A percentile compares a stretch with the other conserved stretches of the same genome.
Evolutionary conservation across 1,140 invertebrate species (phyloP).

Genomic region (Alviniconcha marisindica): DNA sequence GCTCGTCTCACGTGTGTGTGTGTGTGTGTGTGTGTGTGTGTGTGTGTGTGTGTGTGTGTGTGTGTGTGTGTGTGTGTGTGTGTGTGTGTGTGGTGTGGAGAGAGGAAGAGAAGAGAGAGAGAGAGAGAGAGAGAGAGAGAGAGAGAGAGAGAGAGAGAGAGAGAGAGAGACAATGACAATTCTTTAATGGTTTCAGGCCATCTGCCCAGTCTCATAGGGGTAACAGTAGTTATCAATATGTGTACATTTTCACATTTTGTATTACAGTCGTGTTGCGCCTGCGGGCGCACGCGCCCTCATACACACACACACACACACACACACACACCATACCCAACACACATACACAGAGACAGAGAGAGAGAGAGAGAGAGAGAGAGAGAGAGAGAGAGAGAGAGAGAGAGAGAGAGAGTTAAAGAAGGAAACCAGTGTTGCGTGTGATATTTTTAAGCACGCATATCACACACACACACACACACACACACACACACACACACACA

Average conservation of each 20-base stretch:
- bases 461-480: too few relatives aligned
- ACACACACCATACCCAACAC: too few relatives aligned
- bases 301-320: neutral
- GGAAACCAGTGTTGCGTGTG: too few relatives aligned
- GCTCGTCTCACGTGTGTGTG: too few relatives aligned
- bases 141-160: neutral
- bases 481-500: too few relatives aligned
- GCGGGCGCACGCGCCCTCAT: neutral
- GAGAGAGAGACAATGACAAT: neutral
- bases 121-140: neutral
- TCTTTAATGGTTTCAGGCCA: neutral
- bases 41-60: too few relatives aligned
- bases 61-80: neutral
- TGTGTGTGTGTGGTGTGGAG: neutral
- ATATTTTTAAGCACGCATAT: too few relatives aligned
- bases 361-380: too few relatives aligned
- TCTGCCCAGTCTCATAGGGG: neutral
- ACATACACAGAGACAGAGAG: too few relatives aligned
- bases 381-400: too few relatives aligned
- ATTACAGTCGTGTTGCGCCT: neutral
- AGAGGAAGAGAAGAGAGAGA: neutral
- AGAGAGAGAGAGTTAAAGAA: too few relatives aligned
- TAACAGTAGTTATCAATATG: neutral
- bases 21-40: too few relatives aligned
- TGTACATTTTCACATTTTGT: neutral